Base-by-base conservation (phyloP, 23 tunicate genomes). In the Trididemnum nubilum region DNA sequence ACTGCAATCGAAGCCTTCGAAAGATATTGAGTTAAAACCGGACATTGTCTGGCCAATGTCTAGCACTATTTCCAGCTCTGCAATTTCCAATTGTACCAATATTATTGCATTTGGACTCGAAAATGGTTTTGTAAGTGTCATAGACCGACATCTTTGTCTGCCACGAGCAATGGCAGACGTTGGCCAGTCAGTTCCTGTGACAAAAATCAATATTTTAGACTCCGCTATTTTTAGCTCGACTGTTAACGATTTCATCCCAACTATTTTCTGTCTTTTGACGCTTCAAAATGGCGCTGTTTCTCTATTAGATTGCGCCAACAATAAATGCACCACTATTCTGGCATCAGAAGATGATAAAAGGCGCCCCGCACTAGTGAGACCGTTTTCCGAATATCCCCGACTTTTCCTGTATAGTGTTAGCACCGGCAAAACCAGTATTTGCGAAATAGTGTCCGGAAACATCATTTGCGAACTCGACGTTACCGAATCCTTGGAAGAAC, bases 1-100 rank as follows among this genome's bases (percentile, higher is more conserved):
- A 31, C 83, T 93, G 9, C 69, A 24, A 22, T 12, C 72, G 23
- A 87, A 84, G 50, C 39, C 64, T 29, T 60, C 65, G 0, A 87
- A 88, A 76, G 88, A 84, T 33, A 23, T 71, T 36, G 93, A 85
- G 35, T 52, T 91, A 19, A 85, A 85, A 66, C 93, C 98, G 2
- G 98, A 93, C 34, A 26, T 79, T 31, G 94, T 93, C 37, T 93
- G 98, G 98, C 98, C 98, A 21, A 86, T 83, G 88, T 39, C 60
- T 19, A 64, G 54, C 39, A 65, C 34, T 2, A 84, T 93, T 18
- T 36, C 83, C 1, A 7, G 67, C n/a, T 85, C 87, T 44, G 34
- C 89, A 25, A 72, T 84, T 1, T 64, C 85, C 24, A 51, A 67
- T 39, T 80, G 82, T 65, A 83, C 89, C 27, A 82, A 63, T 34